Percentiles rank a stretch among this genome's conserved stretches.
phyloP scores from a whole-genome alignment of 2,797 vertebrate species.

The Ciconia nigra region DNA sequence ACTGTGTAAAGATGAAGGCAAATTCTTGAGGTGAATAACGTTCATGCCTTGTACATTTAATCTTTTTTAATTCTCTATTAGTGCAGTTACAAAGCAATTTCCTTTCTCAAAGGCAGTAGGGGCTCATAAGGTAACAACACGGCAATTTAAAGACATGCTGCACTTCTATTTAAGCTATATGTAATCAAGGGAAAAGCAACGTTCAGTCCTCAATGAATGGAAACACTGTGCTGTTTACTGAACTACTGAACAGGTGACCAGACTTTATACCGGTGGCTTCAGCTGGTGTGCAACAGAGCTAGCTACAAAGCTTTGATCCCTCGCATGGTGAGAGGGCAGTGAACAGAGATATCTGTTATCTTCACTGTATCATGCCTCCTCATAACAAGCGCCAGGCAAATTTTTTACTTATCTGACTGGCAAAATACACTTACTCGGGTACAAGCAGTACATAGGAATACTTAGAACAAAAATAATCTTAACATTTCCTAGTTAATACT shows the following conservation, averaged over 20 bases:
- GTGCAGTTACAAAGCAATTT: not conserved
- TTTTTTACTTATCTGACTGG: not conserved
- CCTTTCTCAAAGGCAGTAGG: not conserved
- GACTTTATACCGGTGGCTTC: not conserved
- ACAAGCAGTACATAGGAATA: not conserved
- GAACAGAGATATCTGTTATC: not conserved
- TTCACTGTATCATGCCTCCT: not conserved
- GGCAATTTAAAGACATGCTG: not conserved
- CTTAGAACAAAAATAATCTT: not conserved
- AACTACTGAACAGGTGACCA: not conserved
- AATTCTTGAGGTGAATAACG: not conserved
- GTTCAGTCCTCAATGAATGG: not conserved
- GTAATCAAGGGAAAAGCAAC: not conserved
- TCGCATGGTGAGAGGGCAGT: not conserved
- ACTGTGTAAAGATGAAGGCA: not conserved
- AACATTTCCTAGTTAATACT: not conserved
- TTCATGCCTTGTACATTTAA: not conserved
- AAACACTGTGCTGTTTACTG: not conserved
- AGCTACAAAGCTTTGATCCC: not conserved
- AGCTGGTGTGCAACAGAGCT: fast-evolving
- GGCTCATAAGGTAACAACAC: not conserved
- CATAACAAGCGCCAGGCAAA: not conserved
- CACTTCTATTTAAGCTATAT: not conserved
- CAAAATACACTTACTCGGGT: not conserved
- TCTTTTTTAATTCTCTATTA: not conserved